Conservation (phyloP, 2,113 vertebrate species). For the Sminthopsis crassicaudata region DNA sequence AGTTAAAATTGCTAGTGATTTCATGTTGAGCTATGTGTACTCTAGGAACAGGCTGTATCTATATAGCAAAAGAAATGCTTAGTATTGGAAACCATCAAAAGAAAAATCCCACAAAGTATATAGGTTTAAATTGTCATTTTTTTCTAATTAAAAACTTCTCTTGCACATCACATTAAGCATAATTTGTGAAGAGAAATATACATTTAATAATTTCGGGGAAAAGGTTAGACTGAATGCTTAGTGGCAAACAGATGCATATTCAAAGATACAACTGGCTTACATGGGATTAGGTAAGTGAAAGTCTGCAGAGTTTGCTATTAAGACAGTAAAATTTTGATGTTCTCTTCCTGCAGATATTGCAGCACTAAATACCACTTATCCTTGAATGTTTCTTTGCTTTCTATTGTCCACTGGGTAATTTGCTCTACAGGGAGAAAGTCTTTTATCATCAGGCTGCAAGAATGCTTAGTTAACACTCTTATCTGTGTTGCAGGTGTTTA, state of each 20-base stretch:
- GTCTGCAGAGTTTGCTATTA: background rate
- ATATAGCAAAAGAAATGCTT: background rate
- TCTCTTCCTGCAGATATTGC: slow-evolving; percentile 68
- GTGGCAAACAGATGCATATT: background rate
- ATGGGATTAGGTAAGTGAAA: background rate
- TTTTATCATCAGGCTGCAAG: slow-evolving; percentile 76
- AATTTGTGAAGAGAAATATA: background rate
- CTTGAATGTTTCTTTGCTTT: slow-evolving; percentile 79
- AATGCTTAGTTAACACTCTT: slow-evolving; percentile 77
- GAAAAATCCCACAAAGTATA: background rate
- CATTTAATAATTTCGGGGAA: background rate
- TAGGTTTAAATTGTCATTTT: background rate
- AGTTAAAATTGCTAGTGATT: background rate
- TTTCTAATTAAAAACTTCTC: background rate
- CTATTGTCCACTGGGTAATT: slow-evolving; percentile 76
- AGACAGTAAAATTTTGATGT: slow-evolving; percentile 58
- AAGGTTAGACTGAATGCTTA: background rate
- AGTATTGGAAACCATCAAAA: background rate
- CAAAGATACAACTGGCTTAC: background rate
- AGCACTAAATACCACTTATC: slow-evolving; percentile 74
- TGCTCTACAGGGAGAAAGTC: slow-evolving; percentile 69
- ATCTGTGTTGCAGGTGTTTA: slow-evolving; percentile 70
- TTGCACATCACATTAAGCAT: background rate
- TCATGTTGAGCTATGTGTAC: background rate
- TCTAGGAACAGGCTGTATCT: background rate